A percentile compares a stretch with the other conserved stretches of the same genome.
Evolutionary conservation across 2,113 vertebrate species (phyloP).

Genomic region (Rhipidura dahli): DNA sequence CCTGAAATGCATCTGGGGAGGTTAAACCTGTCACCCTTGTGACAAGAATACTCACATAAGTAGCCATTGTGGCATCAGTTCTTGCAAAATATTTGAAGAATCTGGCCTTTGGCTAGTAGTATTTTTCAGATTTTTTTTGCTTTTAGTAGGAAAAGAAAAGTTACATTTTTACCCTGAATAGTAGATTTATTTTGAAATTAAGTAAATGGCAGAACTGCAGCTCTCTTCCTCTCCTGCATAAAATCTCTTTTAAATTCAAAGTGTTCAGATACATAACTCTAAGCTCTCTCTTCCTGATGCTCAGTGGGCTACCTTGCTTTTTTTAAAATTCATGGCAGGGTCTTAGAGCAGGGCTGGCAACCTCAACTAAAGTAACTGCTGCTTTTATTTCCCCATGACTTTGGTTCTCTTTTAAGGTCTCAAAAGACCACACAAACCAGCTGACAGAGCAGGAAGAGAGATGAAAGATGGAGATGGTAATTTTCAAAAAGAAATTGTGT

Average conservation of each 20-base stretch:
- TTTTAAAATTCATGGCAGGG: not conserved
- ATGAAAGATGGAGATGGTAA: not conserved
- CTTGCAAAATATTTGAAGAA: conserved; percentile 33
- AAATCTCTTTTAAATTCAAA: conserved; percentile 37
- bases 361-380: conserved; percentile 5
- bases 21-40: conserved; percentile 16
- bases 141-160: not conserved
- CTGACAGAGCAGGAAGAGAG: conserved; percentile 17
- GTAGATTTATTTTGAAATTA: conserved; percentile 10
- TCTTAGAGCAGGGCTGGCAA: conserved; percentile 17
- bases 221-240: not conserved
- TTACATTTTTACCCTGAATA: not conserved
- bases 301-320: conserved; percentile 2
- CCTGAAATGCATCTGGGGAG: not conserved
- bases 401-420: conserved; percentile 23
- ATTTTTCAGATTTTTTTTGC: not conserved
- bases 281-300: conserved; percentile 22
- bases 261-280: not conserved
- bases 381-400: conserved; percentile 29
- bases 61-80: not conserved
- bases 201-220: not conserved
- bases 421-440: conserved; percentile 13
- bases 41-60: not conserved
- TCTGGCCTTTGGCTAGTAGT: conserved; percentile 23
- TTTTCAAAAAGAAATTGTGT: conserved; percentile 16